These are phyloP conservation scores for Sciaenops ocellatus DNA, from an alignment of 2,797 vertebrate genomes.

Conservation along the genomic window DNA sequence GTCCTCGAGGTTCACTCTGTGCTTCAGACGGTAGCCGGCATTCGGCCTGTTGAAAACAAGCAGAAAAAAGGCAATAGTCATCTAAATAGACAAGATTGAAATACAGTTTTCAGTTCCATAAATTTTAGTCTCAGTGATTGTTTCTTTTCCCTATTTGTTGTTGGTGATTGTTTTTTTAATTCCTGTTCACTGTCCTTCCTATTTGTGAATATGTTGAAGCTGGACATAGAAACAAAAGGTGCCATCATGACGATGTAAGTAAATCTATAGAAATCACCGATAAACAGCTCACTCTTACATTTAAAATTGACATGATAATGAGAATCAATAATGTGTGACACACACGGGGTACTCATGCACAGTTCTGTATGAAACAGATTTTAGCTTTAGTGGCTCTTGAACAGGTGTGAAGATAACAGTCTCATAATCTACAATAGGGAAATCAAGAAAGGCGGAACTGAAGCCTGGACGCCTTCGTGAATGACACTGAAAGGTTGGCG, in stretches of 20 bases:
- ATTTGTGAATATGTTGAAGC: not conserved
- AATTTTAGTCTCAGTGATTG: not conserved
- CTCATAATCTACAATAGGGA: not conserved
- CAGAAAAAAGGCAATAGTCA: not conserved
- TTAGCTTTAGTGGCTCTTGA: not conserved
- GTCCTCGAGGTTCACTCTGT: slow-evolving; percentile 77
- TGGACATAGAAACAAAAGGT: not conserved
- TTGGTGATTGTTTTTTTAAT: too few relatives aligned
- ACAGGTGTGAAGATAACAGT: not conserved
- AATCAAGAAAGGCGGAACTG: not conserved
- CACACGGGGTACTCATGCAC: not conserved
- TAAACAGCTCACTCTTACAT: not conserved
- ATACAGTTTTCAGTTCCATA: slow-evolving; percentile 35
- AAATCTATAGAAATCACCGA: not conserved
- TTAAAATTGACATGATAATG: not conserved
- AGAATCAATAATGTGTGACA: not conserved
- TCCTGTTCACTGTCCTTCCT: not conserved
- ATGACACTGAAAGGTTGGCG: not conserved
- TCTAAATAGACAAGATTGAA: not conserved
- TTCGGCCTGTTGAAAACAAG: slow-evolving; percentile 68
- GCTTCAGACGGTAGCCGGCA: slow-evolving; percentile 80
- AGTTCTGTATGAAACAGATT: not conserved
- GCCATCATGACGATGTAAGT: not conserved
- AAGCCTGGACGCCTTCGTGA: not conserved
- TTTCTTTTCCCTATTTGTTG: not conserved